Percentiles rank a stretch among this genome's conserved stretches.
Conservation (phyloP, 2,888 invertebrate genomes). For the Carcina quercana region DNA sequence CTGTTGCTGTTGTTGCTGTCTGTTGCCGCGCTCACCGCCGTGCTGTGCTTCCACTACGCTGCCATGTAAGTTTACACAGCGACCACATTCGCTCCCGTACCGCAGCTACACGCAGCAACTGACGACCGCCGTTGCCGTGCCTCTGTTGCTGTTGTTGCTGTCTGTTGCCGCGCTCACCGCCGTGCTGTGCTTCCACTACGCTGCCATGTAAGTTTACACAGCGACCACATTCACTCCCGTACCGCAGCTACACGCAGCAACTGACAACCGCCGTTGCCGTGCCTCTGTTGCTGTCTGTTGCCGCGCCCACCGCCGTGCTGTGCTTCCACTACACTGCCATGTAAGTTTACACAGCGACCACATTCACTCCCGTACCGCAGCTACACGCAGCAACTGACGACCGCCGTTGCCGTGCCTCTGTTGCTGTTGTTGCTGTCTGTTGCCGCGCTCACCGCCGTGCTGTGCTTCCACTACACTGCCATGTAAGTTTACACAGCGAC, state of each 20-base stretch:
- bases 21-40: slow-evolving; percentile 78
- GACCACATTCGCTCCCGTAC: slow-evolving; percentile 75
- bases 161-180: slow-evolving; percentile 80
- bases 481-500: too few relatives aligned
- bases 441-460: slow-evolving; percentile 79
- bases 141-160: slow-evolving; percentile 78
- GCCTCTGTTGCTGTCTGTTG: slow-evolving; percentile 78
- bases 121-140: slow-evolving; percentile 80
- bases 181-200: slow-evolving; percentile 82
- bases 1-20: slow-evolving; percentile 78
- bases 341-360: too few relatives aligned
- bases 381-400: slow-evolving; percentile 79
- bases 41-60: slow-evolving; percentile 85
- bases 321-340: too few relatives aligned
- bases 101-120: slow-evolving; percentile 82
- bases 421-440: slow-evolving; percentile 78
- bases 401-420: slow-evolving; percentile 81
- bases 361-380: slow-evolving; percentile 78
- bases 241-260: slow-evolving; percentile 80
- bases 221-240: slow-evolving; percentile 76
- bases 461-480: slow-evolving; percentile 84
- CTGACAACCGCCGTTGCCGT: slow-evolving; percentile 80
- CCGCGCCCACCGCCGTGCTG: slow-evolving; percentile 80
- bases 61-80: too few relatives aligned
- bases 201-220: too few relatives aligned